These are phyloP conservation scores for Phengaris alcon DNA, from an alignment of 2,888 invertebrate genomes.

Conservation along the genomic window DNA sequence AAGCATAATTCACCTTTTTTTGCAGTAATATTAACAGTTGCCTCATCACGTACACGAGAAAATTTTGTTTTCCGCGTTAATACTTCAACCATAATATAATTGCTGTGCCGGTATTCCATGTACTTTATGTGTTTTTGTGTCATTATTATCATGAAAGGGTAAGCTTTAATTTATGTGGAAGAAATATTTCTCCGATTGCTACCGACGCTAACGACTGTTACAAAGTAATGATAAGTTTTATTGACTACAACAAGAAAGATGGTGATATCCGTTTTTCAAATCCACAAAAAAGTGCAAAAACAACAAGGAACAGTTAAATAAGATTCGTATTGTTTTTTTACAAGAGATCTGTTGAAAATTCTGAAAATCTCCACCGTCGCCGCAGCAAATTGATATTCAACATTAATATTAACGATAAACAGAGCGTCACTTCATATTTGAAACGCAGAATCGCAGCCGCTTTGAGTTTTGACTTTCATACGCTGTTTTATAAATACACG, in stretches of 20 bases:
- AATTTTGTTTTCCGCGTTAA: constrained; percentile 27
- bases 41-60: constrained; percentile 37
- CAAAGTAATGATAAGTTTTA: not conserved
- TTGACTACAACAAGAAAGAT: not conserved
- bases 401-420: constrained; percentile 71
- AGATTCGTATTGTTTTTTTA: constrained; percentile 12
- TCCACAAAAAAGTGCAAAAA: not conserved
- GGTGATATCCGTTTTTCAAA: not conserved
- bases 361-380: constrained; percentile 32
- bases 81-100: constrained; percentile 22
- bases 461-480: constrained; percentile 54
- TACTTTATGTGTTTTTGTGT: constrained; percentile 23
- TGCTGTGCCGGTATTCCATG: constrained; percentile 1
- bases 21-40: constrained; percentile 27
- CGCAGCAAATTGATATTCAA: constrained; percentile 64
- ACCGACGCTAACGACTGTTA: not conserved
- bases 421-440: constrained; percentile 65
- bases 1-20: not conserved
- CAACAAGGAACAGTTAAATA: not conserved
- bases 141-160: constrained; percentile 20
- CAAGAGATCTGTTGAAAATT: constrained; percentile 25
- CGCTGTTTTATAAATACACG: constrained; percentile 31
- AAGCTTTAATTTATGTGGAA: not conserved
- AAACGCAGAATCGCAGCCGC: constrained; percentile 53
- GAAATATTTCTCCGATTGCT: constrained; percentile 2